A percentile compares a stretch with the other conserved stretches of the same genome.
phyloP scores from a whole-genome alignment of 2,888 invertebrate species.

The Notocelia uddmanniana region DNA sequence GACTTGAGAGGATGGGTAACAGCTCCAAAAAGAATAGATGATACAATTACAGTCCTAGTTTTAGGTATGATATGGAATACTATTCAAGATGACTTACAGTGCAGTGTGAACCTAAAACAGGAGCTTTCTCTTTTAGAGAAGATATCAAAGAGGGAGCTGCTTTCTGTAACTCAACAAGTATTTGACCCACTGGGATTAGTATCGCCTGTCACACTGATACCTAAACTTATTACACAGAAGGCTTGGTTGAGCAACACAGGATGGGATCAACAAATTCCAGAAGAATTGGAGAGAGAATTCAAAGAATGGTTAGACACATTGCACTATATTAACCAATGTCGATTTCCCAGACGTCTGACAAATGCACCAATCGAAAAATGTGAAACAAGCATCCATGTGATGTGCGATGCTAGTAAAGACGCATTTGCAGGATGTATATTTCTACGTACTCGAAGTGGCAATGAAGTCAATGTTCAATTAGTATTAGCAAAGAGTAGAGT shows the following conservation, averaged over 20 bases:
- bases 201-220: constrained; percentile 1
- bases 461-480: too few species aligned
- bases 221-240: background rate
- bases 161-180: background rate
- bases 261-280: background rate
- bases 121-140: background rate
- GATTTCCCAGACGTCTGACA: too few species aligned
- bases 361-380: too few species aligned
- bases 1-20: constrained; percentile 1
- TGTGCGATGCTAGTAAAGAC: too few species aligned
- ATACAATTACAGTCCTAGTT: background rate
- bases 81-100: background rate
- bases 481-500: too few species aligned
- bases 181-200: constrained; percentile 1
- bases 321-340: too few species aligned
- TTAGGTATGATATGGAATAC: constrained; percentile 7
- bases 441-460: too few species aligned
- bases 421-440: too few species aligned
- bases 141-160: background rate
- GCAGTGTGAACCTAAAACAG: background rate
- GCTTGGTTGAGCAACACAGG: background rate
- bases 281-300: background rate
- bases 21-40: background rate
- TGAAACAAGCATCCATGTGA: too few species aligned
- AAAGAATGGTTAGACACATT: background rate